Conservation (phyloP, 2,113 vertebrate species). For the Hirundichthys speculiger region DNA sequence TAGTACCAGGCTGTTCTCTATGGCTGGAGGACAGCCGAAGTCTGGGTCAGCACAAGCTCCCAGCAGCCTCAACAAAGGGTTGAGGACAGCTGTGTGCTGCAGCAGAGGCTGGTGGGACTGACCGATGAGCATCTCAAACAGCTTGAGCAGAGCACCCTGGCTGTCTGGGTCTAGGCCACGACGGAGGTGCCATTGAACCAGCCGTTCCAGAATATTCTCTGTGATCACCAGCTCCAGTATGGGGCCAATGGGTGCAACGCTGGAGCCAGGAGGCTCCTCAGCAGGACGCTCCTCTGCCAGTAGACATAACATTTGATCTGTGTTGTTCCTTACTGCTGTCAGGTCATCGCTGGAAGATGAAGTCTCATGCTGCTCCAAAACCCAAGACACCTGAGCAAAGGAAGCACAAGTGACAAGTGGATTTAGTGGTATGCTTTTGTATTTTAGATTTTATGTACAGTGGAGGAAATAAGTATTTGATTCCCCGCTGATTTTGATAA, state of each 20-base stretch:
- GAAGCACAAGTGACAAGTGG: not conserved
- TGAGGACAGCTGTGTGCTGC: conserved; percentile 86
- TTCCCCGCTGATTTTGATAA: too few relatives aligned
- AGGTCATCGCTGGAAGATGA: conserved; percentile 87
- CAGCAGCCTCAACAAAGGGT: conserved; percentile 88
- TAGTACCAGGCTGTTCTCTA: conserved; percentile 91
- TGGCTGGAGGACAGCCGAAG: conserved; percentile 72
- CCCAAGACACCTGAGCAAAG: conserved; percentile 84
- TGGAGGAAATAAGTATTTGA: too few relatives aligned
- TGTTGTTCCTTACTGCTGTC: conserved; percentile 93
- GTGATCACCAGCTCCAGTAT: conserved; percentile 88
- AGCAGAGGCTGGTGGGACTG: conserved; percentile 92
- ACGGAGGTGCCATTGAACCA: conserved; percentile 90
- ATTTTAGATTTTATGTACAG: not conserved
- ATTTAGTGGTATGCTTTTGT: not conserved
- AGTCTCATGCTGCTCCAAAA: conserved; percentile 86
- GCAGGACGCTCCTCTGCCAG: conserved; percentile 89
- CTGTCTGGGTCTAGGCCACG: conserved; percentile 87
- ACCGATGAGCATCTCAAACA: conserved; percentile 94
- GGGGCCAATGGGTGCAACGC: conserved; percentile 79
- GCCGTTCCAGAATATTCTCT: conserved; percentile 86
- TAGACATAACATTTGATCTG: conserved; percentile 94
- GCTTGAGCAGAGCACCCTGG: conserved; percentile 91
- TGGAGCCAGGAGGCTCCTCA: conserved; percentile 42
- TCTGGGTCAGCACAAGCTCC: conserved; percentile 85